Evolutionary conservation across 2,888 invertebrate species (phyloP).

Genomic region (Hyppa rectilinea): DNA sequence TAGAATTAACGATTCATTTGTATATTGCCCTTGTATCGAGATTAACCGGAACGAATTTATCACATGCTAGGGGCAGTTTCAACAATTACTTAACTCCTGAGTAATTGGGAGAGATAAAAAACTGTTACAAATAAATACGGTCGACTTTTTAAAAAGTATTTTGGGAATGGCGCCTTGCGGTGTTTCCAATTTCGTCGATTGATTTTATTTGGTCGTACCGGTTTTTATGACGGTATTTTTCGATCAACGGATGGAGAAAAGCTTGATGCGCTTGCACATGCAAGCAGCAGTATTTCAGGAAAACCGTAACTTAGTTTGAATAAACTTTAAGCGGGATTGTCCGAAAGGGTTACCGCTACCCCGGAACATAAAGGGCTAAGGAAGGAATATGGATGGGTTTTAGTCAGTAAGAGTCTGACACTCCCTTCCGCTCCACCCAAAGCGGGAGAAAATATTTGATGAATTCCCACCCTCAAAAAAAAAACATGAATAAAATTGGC

Average conservation of each 20-base stretch:
- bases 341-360: no score
- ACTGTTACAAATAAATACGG: constrained; percentile 14
- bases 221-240: not conserved
- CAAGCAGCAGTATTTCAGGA: not conserved
- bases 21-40: constrained; percentile 51
- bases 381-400: no score
- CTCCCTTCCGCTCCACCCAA: no score
- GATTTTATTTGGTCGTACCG: not conserved
- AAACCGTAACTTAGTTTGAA: constrained; percentile 9
- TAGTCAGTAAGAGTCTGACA: no score
- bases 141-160: constrained; percentile 3
- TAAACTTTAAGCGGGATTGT: no score
- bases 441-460: no score
- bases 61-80: constrained; percentile 37
- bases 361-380: no score
- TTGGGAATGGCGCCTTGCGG: no score
- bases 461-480: no score
- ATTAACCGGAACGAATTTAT: constrained; percentile 49
- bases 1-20: constrained; percentile 34
- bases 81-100: constrained; percentile 58
- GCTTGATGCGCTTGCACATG: constrained; percentile 3
- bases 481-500: not conserved
- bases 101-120: constrained; percentile 51
- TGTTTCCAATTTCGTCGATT: not conserved
- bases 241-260: not conserved